phyloP scores from a whole-genome alignment of 2,113 vertebrate species.

The Tautogolabrus adspersus region DNA sequence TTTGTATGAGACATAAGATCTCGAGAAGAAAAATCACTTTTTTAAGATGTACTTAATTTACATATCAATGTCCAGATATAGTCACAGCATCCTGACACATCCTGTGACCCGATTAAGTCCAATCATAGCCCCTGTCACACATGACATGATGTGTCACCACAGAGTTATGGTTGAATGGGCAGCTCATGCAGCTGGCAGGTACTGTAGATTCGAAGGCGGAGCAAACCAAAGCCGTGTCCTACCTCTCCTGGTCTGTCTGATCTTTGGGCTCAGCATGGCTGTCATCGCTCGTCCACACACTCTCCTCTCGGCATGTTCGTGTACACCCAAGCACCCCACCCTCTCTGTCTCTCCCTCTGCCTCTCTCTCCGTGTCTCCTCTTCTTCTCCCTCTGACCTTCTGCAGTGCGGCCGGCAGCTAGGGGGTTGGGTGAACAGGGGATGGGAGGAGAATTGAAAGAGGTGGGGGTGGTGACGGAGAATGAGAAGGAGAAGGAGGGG shows the following conservation, averaged over 20 bases:
- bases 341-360: conserved; percentile 38
- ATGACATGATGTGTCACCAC: conserved; percentile 4
- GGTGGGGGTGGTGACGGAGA: conserved; percentile 52
- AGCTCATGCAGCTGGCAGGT: conserved; percentile 6
- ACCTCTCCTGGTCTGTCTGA: conserved; percentile 93
- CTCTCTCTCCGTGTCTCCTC: conserved; percentile 49
- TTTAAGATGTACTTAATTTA: not conserved
- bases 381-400: conserved; percentile 72
- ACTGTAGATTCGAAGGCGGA: not conserved
- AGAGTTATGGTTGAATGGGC: not conserved
- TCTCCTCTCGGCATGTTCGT: conserved; percentile 75
- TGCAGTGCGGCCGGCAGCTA: conserved; percentile 74
- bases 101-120: not conserved
- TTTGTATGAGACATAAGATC: not conserved
- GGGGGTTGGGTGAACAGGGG: conserved; percentile 70
- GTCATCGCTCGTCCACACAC: conserved; percentile 69
- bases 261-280: conserved; percentile 94
- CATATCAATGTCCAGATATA: not conserved
- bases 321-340: conserved; percentile 69
- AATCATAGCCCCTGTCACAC: not conserved
- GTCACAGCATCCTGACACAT: not conserved
- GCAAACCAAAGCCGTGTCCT: conserved; percentile 64
- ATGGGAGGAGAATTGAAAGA: conserved; percentile 71
- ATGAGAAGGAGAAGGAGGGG: conserved; percentile 34
- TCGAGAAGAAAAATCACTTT: not conserved